Evolutionary conservation across 2,113 vertebrate genomes (phyloP), one percentile per base, ranked within the genome.

Genomic region (Oreochromis aureus): DNA sequence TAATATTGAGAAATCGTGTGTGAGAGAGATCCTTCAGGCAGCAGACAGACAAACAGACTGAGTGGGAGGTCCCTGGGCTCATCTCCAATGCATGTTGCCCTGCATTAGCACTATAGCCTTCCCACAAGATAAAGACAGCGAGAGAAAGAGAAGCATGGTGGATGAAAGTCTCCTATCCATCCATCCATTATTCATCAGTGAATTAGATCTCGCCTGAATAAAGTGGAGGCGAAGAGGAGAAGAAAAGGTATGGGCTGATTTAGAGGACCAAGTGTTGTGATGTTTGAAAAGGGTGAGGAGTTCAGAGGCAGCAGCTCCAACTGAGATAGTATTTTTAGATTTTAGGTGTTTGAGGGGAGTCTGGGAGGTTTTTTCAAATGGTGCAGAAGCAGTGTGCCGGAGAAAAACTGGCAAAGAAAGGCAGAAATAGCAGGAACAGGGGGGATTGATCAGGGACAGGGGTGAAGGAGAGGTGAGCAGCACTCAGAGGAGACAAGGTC

Each of bases 31-130:
- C 84, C 92, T 93, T 88, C 41, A 90, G 92, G 88, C 93, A 96
- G 92, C 95, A 97, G 97, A 96, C 96, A 96, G 95, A 93, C 95
- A 90, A 95, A 95, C 96, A 96, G 96, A 96, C 96, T 95, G 95
- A 93, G 95, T 91, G 88, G 93, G 93, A 93, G 96, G 96, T 98
- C 97, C 96, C 97, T 93, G 84, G 96, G 97, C 97, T 97, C 96
- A 95, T 96, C 93, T 93, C 80, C 85, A 93, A 96, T 96, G 96
- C 96, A 89, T 76, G 92, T 90, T 94, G 90, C 89, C 95, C 95
- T 94, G 93, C 92, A 95, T 95, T 94, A 95, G 90, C 95, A 92
- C 95, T 95, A 84, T 86, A 94, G 92, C 89, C 89, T 91, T 89
- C 87, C 92, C 46, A 58, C 83, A 90, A 92, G 85, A 93, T 83